Base-by-base conservation (phyloP, 2,888 invertebrate genomes). In the Alitta virens region DNA sequence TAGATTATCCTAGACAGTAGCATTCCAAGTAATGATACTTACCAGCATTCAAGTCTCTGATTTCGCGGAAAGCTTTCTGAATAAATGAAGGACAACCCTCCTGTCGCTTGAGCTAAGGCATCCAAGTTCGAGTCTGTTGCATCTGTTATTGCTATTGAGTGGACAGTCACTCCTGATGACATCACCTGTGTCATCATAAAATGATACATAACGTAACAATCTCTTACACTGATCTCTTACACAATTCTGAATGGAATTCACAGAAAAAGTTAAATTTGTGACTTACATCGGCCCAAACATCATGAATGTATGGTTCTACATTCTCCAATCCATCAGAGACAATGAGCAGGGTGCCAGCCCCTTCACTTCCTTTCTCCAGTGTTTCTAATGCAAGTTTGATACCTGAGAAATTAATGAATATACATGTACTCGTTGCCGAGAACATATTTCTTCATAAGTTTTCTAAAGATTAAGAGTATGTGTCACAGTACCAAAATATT, bases 111-210 rank as follows among this genome's bases (percentile, higher is more conserved):
- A 1, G 69, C 69, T 18, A 74, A 62, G 23, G 63, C 65, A 14
- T 67, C 65, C 46, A 68, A 50, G 23, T 59, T 43, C 3, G 42
- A 14, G 52, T 67, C 67, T 1, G 69, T 64, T 0, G 38, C 60
- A 16, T 70, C 66, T 1, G 72, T 70, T n/a, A 73, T 68, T 14
- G 69, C 69, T 21, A 69, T 62, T 1, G 69, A 66, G 60, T 69
- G 64, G 2, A 69, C 53, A 5, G 56, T 62, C 12, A 68, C 63
- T 2, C 60, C 46, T 62, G 60, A 52, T 21, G 67, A 64, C 1
- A 69, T 40, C 1, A 70, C 66, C 52, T 70, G 67, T 21, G 62
- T 64, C 1, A 49, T 49, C 49, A 49, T 9, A 49, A 9, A 16
- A 25, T 9, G 12, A n/a, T 24, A n/a, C 7, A 9, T 9, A 21